Base-by-base conservation (phyloP, 1,140 invertebrate species). In the Orchestia grillus region DNA sequence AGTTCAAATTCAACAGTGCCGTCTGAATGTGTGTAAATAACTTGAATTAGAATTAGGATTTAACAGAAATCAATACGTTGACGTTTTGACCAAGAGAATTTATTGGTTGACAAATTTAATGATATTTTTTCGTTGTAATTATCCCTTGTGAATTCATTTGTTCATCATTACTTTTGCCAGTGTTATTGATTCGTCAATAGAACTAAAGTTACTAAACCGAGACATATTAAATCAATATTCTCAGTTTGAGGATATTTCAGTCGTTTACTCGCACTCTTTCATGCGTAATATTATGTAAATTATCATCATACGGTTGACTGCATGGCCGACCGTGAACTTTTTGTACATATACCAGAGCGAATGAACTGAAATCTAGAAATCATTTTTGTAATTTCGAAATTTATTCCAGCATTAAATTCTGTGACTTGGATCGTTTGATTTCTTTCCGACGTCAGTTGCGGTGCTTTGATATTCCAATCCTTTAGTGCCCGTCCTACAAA, bases 341-440 rank as follows among this genome's bases (percentile, higher is more conserved):
- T 44, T 42, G 88, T 91, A 44, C 41, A 91, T 42, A 91, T 91
- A 77, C 28, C 62, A 19, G 62, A 77, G 62, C 62, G 1, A 36
- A 77, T 28, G 62, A 77, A 77, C 62, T 77, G 62, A 36, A 77
- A 77, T 23, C 11, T 77, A 77, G 62, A 36, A 77, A 77, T 77
- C 1, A 36, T 77, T 77, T 77, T 77, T 36, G 36, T 23, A 19
- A 3, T 77, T 36, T 36, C 28, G 11, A 23, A 77, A 77, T 36
- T 77, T 77, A 28, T 77, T 77, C 62, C 62, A 77, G 62, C 62
- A 77, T 77, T 77, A 77, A 77, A 77, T 77, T 77, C 62, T 77
- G 11, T 36, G 62, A 77, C 62, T 77, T 36, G 1, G 28, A 77
- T 77, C 11, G 62, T 36, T 77, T 77, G 62, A 36, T 77, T 77